Evolutionary conservation across 2,797 vertebrate genomes (phyloP), one percentile per base, ranked within the genome.

Genomic region (Enteromius fasciolatus): DNA sequence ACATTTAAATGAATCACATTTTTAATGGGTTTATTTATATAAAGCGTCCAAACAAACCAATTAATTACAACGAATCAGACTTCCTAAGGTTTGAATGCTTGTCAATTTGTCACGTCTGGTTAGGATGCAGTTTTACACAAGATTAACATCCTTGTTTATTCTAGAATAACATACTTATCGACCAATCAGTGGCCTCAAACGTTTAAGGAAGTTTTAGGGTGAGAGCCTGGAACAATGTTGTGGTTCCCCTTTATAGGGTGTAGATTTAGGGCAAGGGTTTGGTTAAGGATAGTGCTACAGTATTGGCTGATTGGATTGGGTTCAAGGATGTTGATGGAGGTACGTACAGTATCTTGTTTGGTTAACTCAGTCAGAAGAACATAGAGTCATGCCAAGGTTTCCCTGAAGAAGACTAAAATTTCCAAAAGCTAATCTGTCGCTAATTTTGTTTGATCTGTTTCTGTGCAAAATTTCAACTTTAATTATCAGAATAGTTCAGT

Each of bases 101-200:
- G 70, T 52, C 48, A 73, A 20, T 73, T 73, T 54, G 70, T 73
- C 70, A 73, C 1, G 18, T 36, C 48, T 73, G 48, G 70, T 73
- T 73, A 73, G 48, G 18, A 73, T 18, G 52, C 18, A 52, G 46
- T 52, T 18, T 73, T 73, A n/a, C 46, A 73, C 18, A 36, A 52
- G 18, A 73, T 52, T 20, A 33, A 36, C 48, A 33, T 36, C 48
- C 28, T 73, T 33, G 46, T 70, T 70, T 15, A 25, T 33, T 5
- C 31, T 73, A 28, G 25, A 73, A 33, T 33, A 52, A 20, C 28
- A 52, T 33, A 52, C 28, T 52, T 5, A 31, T 33, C 0, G 18
- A n/a, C 18, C 48, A 73, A 52, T n/a, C 18, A 33, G 10, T 52
- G 48, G 28, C 48, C 11, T 52, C 3, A 52, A 73, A 73, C 28